A percentile compares a stretch with the other conserved stretches of the same genome.
Conservation (phyloP, 2,888 invertebrate species). For the Volucella inanis region DNA sequence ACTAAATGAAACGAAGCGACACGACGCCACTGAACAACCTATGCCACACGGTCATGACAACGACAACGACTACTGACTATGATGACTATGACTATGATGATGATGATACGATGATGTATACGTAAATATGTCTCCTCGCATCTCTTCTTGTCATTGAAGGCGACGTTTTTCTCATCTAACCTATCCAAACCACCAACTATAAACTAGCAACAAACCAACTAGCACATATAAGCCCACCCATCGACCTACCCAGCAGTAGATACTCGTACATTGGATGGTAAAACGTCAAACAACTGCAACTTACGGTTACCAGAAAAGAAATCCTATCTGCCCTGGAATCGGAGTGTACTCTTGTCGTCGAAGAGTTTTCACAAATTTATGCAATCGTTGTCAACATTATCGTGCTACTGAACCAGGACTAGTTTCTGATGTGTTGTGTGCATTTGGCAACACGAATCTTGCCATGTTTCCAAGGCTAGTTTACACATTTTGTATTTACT, state of each 20-base stretch:
- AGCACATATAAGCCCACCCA: not conserved
- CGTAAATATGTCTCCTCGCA: conserved; percentile 58
- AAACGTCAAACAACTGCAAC: conserved; percentile 70
- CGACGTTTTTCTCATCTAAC: conserved; percentile 53
- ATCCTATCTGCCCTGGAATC: conserved; percentile 27
- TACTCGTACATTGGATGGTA: conserved; percentile 62
- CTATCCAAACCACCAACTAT: conserved; percentile 27
- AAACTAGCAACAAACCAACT: conserved; percentile 1
- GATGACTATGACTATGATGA: conserved; percentile 26
- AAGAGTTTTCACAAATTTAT: conserved; percentile 70
- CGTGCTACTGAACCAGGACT: conserved; percentile 35
- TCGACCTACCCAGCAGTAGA: conserved; percentile 40
- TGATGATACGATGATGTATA: conserved; percentile 63
- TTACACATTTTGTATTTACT: conserved; percentile 64
- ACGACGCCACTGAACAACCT: conserved; percentile 35
- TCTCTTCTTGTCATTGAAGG: conserved; percentile 35
- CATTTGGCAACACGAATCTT: conserved; percentile 72
- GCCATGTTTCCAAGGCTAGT: conserved; percentile 66
- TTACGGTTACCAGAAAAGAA: conserved; percentile 50
- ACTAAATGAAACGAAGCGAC: not conserved
- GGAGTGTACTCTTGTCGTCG: conserved; percentile 18
- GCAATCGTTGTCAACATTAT: conserved; percentile 69
- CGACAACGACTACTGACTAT: not conserved
- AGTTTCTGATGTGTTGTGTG: conserved; percentile 48
- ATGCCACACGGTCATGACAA: conserved; percentile 49